Conservation (phyloP, 37 sponge, comb jelly and placozoan species). For the Hexactinellida sp. region DNA sequence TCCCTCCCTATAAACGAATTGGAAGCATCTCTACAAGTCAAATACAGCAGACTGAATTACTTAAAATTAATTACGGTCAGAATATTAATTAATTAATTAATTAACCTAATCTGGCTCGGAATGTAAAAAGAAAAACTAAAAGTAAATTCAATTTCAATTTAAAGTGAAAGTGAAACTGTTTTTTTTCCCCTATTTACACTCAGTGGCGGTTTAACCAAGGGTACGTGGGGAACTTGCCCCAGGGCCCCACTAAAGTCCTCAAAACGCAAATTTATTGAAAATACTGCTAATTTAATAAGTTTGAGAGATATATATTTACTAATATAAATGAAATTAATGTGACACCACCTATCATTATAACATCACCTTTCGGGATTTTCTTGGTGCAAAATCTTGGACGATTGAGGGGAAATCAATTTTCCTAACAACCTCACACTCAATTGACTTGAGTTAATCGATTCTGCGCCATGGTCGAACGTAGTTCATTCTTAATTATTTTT, state of each 20-base stretch:
- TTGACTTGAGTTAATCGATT: background rate
- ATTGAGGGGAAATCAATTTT: background rate
- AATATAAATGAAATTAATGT: background rate
- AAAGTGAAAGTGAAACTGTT: no score
- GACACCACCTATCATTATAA: background rate
- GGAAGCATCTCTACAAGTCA: no score
- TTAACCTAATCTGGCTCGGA: no score
- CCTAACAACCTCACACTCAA: slow-evolving; percentile 5
- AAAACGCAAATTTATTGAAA: background rate
- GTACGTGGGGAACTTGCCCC: no score
- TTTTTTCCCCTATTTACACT: no score
- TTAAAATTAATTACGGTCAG: no score
- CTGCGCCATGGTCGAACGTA: slow-evolving; percentile 14
- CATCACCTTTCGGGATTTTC: slow-evolving; percentile 13
- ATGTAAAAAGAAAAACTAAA: no score
- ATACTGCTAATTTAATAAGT: background rate
- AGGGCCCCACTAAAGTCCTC: background rate
- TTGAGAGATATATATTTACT: no score
- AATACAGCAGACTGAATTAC: no score
- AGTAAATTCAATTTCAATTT: no score
- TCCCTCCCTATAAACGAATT: no score
- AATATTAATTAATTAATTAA: no score
- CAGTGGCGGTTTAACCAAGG: background rate
- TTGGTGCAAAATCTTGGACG: background rate
- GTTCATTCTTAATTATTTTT: slow-evolving; percentile 16